Conservation (phyloP, 2,888 invertebrate genomes). For the Pyrrhosoma nymphula region DNA sequence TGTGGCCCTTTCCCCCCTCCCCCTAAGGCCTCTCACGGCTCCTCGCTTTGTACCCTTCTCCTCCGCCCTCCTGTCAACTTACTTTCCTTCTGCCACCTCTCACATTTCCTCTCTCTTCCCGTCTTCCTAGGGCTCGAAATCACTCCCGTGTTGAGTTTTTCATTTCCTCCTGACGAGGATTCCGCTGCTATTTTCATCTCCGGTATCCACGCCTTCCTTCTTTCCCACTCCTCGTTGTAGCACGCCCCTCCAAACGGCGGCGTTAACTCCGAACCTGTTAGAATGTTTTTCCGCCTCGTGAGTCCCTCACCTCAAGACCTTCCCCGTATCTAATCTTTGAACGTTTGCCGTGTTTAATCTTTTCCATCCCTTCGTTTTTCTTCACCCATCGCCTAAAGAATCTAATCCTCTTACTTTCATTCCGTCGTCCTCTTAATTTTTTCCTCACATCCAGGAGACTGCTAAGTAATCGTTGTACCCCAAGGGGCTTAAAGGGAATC, state of each 20-base stretch:
- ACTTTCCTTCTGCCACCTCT: neutral
- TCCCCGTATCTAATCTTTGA: slow-evolving; percentile 5
- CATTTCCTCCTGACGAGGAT: neutral
- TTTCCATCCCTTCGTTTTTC: neutral
- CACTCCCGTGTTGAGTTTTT: slow-evolving; percentile 20
- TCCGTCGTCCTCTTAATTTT: neutral
- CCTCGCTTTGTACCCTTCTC: neutral
- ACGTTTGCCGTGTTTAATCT: neutral
- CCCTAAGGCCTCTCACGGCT: neutral
- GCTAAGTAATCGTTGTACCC: neutral
- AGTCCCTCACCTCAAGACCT: neutral
- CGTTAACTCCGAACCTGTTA: slow-evolving; percentile 15
- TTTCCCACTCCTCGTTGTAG: no score
- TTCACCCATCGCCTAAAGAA: no score
- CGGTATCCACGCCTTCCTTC: neutral
- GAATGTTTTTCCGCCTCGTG: neutral
- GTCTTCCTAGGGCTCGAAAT: neutral
- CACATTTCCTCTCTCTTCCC: neutral
- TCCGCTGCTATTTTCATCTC: slow-evolving; percentile 31
- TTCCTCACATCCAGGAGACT: neutral
- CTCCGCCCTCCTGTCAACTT: neutral
- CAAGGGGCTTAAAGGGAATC: neutral
- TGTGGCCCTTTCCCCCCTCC: neutral
- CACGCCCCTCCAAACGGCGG: neutral
- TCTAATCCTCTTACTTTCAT: neutral